Percentiles rank a stretch among this genome's conserved stretches.
Conservation (phyloP, 2,113 vertebrate species). For the Physeter macrocephalus region DNA sequence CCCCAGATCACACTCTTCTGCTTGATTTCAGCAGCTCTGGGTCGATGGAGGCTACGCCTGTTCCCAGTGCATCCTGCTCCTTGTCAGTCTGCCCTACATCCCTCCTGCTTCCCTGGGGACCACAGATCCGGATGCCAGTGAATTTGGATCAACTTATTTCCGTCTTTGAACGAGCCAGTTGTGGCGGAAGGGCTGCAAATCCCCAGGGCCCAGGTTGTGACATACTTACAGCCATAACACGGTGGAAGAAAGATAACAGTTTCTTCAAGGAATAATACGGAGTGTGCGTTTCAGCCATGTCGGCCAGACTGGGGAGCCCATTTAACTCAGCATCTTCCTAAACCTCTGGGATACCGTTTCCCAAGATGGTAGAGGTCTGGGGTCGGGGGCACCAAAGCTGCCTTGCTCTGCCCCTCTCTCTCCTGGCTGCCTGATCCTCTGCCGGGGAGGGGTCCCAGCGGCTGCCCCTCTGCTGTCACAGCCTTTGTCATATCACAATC, state of each 20-base stretch:
- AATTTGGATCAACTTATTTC: constrained; percentile 67
- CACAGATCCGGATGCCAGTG: not conserved
- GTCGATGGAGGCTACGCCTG: not conserved
- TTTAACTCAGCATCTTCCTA: not conserved
- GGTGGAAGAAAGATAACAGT: not conserved
- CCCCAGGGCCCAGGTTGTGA: not conserved
- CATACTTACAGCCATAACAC: constrained; percentile 48
- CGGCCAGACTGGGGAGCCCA: not conserved
- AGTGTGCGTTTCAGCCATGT: not conserved
- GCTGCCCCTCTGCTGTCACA: not conserved
- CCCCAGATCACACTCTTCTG: not conserved
- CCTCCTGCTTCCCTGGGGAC: not conserved
- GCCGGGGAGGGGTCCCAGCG: not conserved
- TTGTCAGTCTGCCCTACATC: constrained; percentile 31
- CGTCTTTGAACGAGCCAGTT: not conserved
- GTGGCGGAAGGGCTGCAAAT: not conserved
- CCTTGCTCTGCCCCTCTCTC: not conserved
- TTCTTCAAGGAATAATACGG: not conserved
- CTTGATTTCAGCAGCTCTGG: not conserved
- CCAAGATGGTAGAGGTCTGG: not conserved
- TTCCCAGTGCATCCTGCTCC: not conserved
- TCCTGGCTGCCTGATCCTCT: not conserved
- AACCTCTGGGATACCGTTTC: not conserved
- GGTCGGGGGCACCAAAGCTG: not conserved
- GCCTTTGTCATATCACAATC: constrained; percentile 25